A percentile compares a stretch with the other conserved stretches of the same genome.
Evolutionary conservation across 2,113 vertebrate genomes (phyloP).

Genomic region (Sapajus apella): DNA sequence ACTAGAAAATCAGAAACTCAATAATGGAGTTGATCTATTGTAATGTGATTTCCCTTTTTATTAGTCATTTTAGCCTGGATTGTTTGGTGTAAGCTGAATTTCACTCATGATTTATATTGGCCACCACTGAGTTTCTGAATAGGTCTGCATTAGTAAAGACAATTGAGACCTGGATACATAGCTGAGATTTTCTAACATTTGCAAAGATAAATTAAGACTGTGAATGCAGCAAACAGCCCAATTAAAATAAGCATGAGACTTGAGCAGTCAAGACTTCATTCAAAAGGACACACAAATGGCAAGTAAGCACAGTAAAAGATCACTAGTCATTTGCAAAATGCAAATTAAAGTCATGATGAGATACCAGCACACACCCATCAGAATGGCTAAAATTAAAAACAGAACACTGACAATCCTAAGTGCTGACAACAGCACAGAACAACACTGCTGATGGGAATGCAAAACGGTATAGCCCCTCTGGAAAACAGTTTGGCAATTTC

Average conservation of each 20-base stretch:
- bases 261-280: background rate
- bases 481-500: background rate
- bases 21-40: background rate
- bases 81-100: constrained; percentile 24
- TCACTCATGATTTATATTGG: background rate
- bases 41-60: background rate
- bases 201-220: background rate
- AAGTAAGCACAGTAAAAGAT: constrained; percentile 14
- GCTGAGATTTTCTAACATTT: background rate
- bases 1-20: background rate
- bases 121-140: background rate
- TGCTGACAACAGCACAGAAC: background rate
- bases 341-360: background rate
- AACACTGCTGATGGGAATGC: background rate
- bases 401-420: constrained; percentile 24
- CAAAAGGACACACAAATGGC: background rate
- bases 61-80: background rate
- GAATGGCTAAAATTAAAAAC: background rate
- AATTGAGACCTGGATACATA: background rate
- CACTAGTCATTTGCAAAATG: background rate
- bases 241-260: constrained; percentile 54
- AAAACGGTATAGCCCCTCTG: background rate
- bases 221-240: background rate
- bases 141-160: background rate
- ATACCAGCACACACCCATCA: background rate